phyloP scores from a whole-genome alignment of 2,113 vertebrate species.

The Tragulus kanchil region DNA sequence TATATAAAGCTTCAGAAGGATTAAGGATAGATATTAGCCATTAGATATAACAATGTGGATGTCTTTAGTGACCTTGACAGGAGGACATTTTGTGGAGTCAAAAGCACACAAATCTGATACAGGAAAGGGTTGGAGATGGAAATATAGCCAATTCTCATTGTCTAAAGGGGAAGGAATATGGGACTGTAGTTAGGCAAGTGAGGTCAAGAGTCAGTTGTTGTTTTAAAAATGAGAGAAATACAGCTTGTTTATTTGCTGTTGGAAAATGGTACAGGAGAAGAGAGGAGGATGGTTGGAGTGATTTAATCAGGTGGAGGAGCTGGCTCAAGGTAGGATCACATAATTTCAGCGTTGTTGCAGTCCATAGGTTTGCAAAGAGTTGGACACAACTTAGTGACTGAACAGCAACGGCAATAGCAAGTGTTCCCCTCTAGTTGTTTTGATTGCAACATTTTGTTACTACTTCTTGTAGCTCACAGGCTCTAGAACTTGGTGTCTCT shows the following conservation, averaged over 20 bases:
- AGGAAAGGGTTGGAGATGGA: neutral
- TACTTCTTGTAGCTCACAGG: neutral
- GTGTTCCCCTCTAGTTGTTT: too few species aligned
- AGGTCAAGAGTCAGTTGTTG: neutral
- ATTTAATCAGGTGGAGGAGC: neutral
- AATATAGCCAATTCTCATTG: neutral
- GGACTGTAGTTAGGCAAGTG: neutral
- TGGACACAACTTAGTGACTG: neutral
- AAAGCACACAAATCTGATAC: neutral
- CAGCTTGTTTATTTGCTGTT: neutral
- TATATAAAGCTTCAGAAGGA: neutral
- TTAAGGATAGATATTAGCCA: neutral
- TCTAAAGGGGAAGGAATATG: neutral
- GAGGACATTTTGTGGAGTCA: neutral
- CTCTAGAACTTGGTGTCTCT: rapidly evolving
- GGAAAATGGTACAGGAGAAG: neutral
- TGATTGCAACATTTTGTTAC: too few species aligned
- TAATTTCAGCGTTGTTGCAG: neutral
- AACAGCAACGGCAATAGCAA: too few species aligned
- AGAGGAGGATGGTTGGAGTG: neutral
- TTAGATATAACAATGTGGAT: neutral
- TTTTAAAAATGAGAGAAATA: neutral
- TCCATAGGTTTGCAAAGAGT: neutral
- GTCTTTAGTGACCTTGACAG: neutral
- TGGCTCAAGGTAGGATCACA: neutral